Evolutionary conservation across 2,888 invertebrate species (phyloP), one percentile per base, ranked within the genome.

Genomic region (Petrolisthes cinctipes): DNA sequence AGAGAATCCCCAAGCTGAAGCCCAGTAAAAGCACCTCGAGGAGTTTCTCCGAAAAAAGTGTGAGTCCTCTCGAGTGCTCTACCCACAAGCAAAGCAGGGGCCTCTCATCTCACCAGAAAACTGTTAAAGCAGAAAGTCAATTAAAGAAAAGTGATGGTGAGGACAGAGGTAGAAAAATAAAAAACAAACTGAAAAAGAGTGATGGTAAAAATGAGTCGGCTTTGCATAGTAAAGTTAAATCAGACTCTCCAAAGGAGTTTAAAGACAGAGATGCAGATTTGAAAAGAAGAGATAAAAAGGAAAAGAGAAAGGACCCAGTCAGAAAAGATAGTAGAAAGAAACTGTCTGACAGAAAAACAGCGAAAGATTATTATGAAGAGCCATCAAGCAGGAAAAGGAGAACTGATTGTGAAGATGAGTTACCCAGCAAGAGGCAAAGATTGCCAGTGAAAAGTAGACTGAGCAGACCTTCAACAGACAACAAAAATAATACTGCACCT

Each of bases 381-480:
- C 20, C 20, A 0, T 7, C 54, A 11, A 68, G 79, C 11, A 71
- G 68, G 23, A 75, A 57, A 23, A 56, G 73, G 7, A 9, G 37
- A 37, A 37, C 37, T 37, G 66, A 51, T 11, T 57, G 14, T 4
- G 61, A 66, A 17, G 85, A 76, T 37, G 76, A 85, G 71, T 53
- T 54, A 54, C 68, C 54, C 20, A 79, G 23, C 17, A 79, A 85
- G 71, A 85, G 78, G 54, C 53, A 20, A 20, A 66, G 79, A 17
- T 68, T 68, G 20, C 79, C 71, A 5, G 66, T 85, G 17, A 85
- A 85, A 68, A 79, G 85, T 54, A 61, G 79, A 9, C 20, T 85
- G 5, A 54, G 20, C 4, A 51, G 66, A 4, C 68, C 73, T n/a
- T 4, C n/a, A 6, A 9, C 53, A n/a, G 53, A 17, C 61, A 53